These are phyloP conservation scores for Camelus bactrianus DNA, from an alignment of 2,113 vertebrate genomes.

Conservation along the genomic window DNA sequence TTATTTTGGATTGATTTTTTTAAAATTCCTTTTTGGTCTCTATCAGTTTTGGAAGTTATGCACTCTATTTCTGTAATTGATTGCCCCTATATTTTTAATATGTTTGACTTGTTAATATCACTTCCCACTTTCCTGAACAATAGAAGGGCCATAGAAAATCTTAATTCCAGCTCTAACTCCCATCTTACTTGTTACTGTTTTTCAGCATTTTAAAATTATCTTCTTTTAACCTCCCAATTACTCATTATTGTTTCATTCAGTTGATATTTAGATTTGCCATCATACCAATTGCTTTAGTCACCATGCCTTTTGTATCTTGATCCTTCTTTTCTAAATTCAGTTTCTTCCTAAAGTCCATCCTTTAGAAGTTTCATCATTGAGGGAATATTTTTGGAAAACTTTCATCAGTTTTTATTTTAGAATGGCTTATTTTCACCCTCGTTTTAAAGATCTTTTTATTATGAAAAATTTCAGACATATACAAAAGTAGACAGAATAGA, in stretches of 20 bases:
- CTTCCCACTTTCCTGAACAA: background rate
- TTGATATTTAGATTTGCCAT: background rate
- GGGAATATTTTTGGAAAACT: background rate
- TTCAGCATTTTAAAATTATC: background rate
- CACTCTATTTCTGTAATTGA: background rate
- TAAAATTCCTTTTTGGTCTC: background rate
- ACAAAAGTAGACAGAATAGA: background rate
- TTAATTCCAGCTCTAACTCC: background rate
- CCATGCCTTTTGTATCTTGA: background rate
- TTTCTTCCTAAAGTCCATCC: background rate
- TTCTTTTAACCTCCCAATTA: background rate
- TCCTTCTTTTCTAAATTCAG: background rate
- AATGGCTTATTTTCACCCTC: slow-evolving; percentile 7
- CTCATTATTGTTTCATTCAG: background rate
- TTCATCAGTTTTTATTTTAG: background rate
- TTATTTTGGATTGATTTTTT: slow-evolving; percentile 35
- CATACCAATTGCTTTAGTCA: background rate
- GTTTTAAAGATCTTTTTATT: background rate
- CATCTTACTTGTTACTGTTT: background rate
- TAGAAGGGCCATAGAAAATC: background rate
- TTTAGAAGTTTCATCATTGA: background rate
- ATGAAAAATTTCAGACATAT: background rate
- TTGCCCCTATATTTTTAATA: slow-evolving; percentile 12
- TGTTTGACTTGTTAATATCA: background rate
- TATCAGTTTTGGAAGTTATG: slow-evolving; percentile 9